Conservation (phyloP, 2,113 vertebrate species). For the Mastomys natalensis region DNA sequence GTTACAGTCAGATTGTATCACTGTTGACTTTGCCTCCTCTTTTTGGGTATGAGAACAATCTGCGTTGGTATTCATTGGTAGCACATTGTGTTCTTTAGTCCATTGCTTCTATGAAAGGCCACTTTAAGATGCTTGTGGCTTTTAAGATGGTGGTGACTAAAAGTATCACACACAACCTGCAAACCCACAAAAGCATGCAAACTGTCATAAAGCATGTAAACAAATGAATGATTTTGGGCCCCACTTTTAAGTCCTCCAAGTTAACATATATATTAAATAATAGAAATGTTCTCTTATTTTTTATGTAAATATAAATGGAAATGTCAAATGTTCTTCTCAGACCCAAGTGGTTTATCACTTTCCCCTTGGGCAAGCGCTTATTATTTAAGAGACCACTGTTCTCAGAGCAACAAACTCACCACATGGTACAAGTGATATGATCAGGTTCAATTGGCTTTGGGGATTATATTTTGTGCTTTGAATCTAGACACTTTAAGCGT, state of each 20-base stretch:
- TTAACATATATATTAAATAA: background rate
- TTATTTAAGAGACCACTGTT: background rate
- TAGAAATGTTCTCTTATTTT: background rate
- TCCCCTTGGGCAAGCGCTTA: background rate
- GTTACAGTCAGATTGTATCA: background rate
- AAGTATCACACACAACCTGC: background rate
- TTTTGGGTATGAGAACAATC: constrained; percentile 4
- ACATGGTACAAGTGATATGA: background rate
- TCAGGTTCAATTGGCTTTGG: constrained; percentile 32
- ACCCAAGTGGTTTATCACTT: background rate
- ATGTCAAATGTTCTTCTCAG: background rate
- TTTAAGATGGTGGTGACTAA: background rate
- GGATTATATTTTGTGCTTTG: constrained; percentile 60
- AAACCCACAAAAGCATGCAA: background rate
- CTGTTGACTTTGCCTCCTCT: background rate
- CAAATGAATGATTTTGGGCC: background rate
- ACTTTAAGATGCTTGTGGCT: background rate
- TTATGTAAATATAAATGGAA: background rate
- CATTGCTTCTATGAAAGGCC: background rate
- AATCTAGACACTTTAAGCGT: constrained; percentile 35
- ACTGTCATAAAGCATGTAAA: background rate
- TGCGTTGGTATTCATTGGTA: background rate
- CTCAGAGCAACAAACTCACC: background rate
- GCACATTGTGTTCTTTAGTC: constrained; percentile 37
- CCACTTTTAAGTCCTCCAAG: background rate